Evolutionary conservation across 2,797 vertebrate genomes (phyloP), one percentile per base, ranked within the genome.

Genomic region (Chromobotia macracanthus): DNA sequence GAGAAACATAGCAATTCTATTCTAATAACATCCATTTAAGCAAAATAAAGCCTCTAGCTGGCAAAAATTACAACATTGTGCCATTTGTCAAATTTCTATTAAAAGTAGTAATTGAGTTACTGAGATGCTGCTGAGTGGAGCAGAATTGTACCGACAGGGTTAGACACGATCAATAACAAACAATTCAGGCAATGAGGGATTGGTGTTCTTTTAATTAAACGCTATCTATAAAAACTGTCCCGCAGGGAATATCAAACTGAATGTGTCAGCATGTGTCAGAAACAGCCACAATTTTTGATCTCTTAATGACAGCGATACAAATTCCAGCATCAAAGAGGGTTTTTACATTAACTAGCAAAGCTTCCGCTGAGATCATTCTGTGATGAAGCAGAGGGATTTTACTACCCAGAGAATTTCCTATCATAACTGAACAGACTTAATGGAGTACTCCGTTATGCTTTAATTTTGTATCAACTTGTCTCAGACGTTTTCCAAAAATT

Each of bases 111-210:
- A 53, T 71, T 4, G 1, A 71, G 53, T 78, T 63, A 63, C 35
- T 25, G 67, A 78, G 67, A 63, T 1, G 3, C 28, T 71, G 58
- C 58, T 70, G 76, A 78, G 56, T 53, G 56, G 38, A 63, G 56
- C 46, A 41, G 67, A 78, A 63, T 28, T 23, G 61, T 41, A 64
- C 61, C 9, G 38, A 35, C 46, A 28, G 56, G 50, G 46, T 38
- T 12, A 64, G 76, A 78, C 19, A 7, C 13, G 71, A 78, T 78
- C 76, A 53, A 78, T 78, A 63, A 18, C 76, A 64, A 70, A 71
- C 76, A 71, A 61, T 71, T 10, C 46, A 63, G 46, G 46, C 28
- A 71, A 78, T 64, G 46, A 71, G 46, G 58, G 38, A 78, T 71
- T 13, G n/a, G 15, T 63, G 66, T 12, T 25, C 19, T 53, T 78